Base-by-base conservation (phyloP, 2,797 vertebrate genomes). In the Carapus acus region DNA sequence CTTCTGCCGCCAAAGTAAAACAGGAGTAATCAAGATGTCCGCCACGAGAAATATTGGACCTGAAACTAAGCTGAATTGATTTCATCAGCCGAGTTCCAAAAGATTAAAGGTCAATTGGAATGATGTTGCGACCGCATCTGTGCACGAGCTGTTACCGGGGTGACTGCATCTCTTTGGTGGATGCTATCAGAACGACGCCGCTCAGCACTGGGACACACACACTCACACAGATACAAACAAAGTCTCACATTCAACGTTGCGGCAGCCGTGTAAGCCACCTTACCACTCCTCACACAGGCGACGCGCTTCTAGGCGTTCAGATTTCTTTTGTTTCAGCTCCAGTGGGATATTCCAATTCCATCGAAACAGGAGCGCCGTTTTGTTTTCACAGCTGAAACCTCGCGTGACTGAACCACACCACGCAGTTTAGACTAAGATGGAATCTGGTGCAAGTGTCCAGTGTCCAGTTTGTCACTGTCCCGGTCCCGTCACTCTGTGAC, bases 391-490 rank as follows among this genome's bases (percentile, higher is more conserved):
- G 14, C 16, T n/a, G 11, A 7, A 7, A 8, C 37, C 44, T 18
- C 16, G 38, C 33, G 31, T 49, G 57, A 20, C 15, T 1, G 43
- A n/a, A 17, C 44, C 27, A 27, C 39, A 34, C 73, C 79, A n/a
- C n/a, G n/a, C n/a, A 69, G 46, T 80, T 74, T 77, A 78, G 67
- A 61, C 72, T 80, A 81, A 82, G 77, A 81, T 78, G 76, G 39
- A 81, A 81, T 83, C 74, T 79, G 75, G 72, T 83, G 78, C 74
- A 77, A 79, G 74, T 81, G 79, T 80, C 78, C 43, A 74, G 42
- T 63, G 60, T 67, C 70, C 41, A 31, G 29, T 53, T 21, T 59
- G 54, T 55, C 61, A 53, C 29, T 58, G 8, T 73, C 68, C 55
- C 64, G 54, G 69, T 21, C 14, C 38, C 15, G 2, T 47, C 20